A percentile compares a stretch with the other conserved stretches of the same genome.
Conservation (phyloP, 1,140 invertebrate species). For the Drosophila santomea region DNA sequence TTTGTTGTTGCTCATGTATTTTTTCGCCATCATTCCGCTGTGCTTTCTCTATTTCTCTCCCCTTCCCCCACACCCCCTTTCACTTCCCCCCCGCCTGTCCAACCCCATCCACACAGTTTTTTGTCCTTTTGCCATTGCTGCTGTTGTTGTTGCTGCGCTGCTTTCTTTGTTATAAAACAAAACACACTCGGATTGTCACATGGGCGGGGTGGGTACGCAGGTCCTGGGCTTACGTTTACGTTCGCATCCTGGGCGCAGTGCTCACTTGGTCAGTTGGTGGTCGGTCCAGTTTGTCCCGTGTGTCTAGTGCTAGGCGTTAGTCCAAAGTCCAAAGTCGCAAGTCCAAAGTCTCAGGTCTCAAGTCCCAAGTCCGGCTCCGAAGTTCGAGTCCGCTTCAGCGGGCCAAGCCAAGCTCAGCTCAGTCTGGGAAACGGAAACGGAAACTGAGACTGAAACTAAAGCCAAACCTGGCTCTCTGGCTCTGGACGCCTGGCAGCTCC, state of each 20-base stretch:
- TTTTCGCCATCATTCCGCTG: conserved; percentile 24
- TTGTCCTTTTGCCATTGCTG: conserved; percentile 2
- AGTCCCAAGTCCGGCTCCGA: not conserved
- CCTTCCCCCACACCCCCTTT: not conserved
- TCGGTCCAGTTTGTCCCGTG: not conserved
- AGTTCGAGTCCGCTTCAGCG: not conserved
- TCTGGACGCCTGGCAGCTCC: conserved; percentile 5
- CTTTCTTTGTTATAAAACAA: conserved; percentile 50
- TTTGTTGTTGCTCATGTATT: conserved; percentile 20
- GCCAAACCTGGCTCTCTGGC: conserved; percentile 1
- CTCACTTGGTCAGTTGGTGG: not conserved
- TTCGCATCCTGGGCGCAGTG: conserved; percentile 17
- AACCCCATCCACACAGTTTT: not conserved
- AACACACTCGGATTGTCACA: conserved; percentile 21
- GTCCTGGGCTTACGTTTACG: conserved; percentile 47
- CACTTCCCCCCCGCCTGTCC: not conserved
- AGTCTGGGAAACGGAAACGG: not conserved
- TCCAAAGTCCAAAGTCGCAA: not conserved
- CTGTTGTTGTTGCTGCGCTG: conserved; percentile 8
- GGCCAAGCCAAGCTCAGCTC: conserved; percentile 4
- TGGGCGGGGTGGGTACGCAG: not conserved
- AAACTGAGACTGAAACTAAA: not conserved
- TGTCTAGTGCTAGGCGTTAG: not conserved
- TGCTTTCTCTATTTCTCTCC: conserved; percentile 5
- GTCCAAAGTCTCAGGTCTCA: not conserved